phyloP scores from a whole-genome alignment of 1,140 invertebrate genomes.

The Adoxophyes honmai region DNA sequence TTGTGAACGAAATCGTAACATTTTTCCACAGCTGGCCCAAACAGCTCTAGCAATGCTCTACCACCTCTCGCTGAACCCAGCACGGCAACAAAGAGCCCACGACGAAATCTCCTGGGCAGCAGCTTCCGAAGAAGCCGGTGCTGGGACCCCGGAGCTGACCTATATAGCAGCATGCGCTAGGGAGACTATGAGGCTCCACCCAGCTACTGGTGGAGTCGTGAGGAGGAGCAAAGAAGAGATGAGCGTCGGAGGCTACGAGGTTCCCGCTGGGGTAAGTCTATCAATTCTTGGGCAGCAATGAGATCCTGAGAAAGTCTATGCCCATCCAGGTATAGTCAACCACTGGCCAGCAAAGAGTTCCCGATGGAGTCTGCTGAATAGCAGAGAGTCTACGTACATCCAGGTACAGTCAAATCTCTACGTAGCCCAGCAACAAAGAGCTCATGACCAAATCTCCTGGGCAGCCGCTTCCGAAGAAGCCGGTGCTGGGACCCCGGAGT shows the following conservation, averaged over 20 bases:
- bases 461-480: conserved; percentile 42
- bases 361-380: too few relatives aligned
- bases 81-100: conserved; percentile 57
- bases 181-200: conserved; percentile 55
- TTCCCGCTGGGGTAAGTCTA: conserved; percentile 56
- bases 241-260: conserved; percentile 51
- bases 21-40: conserved; percentile 44
- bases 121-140: conserved; percentile 42
- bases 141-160: conserved; percentile 34
- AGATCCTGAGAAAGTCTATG: too few relatives aligned
- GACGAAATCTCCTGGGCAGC: conserved; percentile 58
- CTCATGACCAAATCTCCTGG: conserved; percentile 62
- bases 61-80: conserved; percentile 62
- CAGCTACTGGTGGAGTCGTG: conserved; percentile 60
- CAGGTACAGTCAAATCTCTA: too few relatives aligned
- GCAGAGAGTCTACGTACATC: too few relatives aligned
- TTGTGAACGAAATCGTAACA: not conserved
- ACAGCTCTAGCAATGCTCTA: conserved; percentile 62
- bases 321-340: too few relatives aligned
- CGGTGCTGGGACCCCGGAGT: conserved; percentile 32
- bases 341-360: too few relatives aligned
- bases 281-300: conserved; percentile 2
- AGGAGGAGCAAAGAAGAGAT: conserved; percentile 46
- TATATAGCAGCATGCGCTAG: conserved; percentile 49
- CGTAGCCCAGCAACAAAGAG: conserved; percentile 59